A percentile compares a stretch with the other conserved stretches of the same genome.
These are phyloP conservation scores for Amiota minor DNA, from an alignment of 2,888 invertebrate genomes.

Conservation along the genomic window DNA sequence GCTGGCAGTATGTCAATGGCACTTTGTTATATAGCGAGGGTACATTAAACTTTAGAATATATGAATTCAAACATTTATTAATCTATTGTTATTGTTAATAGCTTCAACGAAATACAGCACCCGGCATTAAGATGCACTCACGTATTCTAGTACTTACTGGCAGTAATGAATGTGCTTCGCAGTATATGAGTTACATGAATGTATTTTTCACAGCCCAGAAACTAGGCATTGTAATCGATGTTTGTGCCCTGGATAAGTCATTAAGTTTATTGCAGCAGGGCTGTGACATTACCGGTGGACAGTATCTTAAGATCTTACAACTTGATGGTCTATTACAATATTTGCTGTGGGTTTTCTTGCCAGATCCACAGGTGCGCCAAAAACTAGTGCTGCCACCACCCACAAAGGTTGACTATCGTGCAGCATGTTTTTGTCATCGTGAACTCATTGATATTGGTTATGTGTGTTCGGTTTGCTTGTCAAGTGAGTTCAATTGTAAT, in stretches of 20 bases:
- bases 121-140: slow-evolving; percentile 81
- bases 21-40: slow-evolving; percentile 88
- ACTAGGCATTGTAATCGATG: slow-evolving; percentile 90
- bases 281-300: slow-evolving; percentile 95
- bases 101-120: slow-evolving; percentile 78
- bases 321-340: slow-evolving; percentile 81
- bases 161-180: slow-evolving; percentile 91
- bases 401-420: slow-evolving; percentile 94
- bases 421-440: slow-evolving; percentile 98
- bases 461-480: slow-evolving; percentile 97
- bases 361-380: slow-evolving; percentile 85
- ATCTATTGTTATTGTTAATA: slow-evolving; percentile 41
- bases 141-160: slow-evolving; percentile 91
- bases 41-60: slow-evolving; percentile 58
- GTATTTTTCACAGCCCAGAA: slow-evolving; percentile 96
- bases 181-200: slow-evolving; percentile 99
- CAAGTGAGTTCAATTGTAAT: slow-evolving; percentile 78
- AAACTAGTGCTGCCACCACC: slow-evolving; percentile 91
- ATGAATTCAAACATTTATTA: not conserved
- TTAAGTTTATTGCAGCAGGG: slow-evolving; percentile 94
- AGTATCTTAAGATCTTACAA: slow-evolving; percentile 90
- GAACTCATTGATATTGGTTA: slow-evolving; percentile 96
- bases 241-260: slow-evolving; percentile 93
- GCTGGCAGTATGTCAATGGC: slow-evolving; percentile 93
- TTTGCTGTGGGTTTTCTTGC: slow-evolving; percentile 90